phyloP scores from a whole-genome alignment of 2,797 vertebrate genomes.

The Poeciliopsis presidionis region DNA sequence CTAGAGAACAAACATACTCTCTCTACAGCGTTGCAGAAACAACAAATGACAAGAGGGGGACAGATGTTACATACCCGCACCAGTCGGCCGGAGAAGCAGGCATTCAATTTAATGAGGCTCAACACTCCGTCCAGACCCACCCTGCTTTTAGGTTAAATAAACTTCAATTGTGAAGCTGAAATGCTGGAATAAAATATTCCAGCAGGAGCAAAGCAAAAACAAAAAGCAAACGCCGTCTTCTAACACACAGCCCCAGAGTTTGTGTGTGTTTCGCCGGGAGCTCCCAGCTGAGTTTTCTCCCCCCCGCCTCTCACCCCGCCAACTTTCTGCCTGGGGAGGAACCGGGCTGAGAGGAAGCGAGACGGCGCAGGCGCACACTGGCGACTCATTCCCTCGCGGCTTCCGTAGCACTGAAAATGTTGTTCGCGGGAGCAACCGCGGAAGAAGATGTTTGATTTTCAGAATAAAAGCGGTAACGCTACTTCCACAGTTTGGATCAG shows the following conservation, averaged over 20 bases:
- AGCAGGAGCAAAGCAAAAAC: not conserved
- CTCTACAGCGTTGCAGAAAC: not conserved
- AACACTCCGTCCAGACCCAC: constrained; percentile 33
- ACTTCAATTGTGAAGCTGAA: constrained; percentile 36
- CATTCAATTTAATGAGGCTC: constrained; percentile 29
- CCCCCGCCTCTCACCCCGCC: too few relatives aligned
- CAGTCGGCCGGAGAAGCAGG: constrained; percentile 44
- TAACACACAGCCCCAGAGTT: not conserved
- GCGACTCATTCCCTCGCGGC: constrained; percentile 25
- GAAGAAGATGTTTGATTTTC: constrained; percentile 22
- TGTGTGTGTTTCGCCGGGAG: not conserved
- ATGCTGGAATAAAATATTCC: constrained; percentile 12
- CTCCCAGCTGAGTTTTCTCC: constrained; percentile 10
- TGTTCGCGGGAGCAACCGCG: not conserved
- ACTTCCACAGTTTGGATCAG: not conserved
- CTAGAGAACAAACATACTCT: constrained; percentile 5
- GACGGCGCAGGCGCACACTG: constrained; percentile 36
- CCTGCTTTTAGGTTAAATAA: constrained; percentile 10
- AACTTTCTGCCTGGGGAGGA: constrained; percentile 45
- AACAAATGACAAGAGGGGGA: not conserved
- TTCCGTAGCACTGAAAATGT: constrained; percentile 45
- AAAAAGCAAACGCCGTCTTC: not conserved
- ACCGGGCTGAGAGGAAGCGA: constrained; percentile 67
- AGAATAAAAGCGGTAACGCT: constrained; percentile 8
- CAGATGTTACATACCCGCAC: constrained; percentile 63